phyloP scores from a whole-genome alignment of 2,888 invertebrate species.

The Lithophane semibrunnea region DNA sequence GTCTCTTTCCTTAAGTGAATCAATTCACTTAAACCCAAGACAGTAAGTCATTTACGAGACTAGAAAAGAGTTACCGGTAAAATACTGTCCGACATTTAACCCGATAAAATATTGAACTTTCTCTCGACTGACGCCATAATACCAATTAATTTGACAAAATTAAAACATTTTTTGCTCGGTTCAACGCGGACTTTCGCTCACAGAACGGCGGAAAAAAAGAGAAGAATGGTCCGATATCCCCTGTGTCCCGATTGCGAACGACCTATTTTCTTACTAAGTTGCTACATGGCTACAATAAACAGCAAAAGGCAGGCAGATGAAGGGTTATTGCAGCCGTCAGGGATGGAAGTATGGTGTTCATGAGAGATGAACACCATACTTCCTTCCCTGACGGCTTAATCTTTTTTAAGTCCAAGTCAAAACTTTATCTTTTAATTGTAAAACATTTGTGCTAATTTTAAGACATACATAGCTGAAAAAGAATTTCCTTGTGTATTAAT shows the following conservation, averaged over 20 bases:
- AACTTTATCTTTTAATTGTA: neutral
- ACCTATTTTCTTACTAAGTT: conserved; percentile 13
- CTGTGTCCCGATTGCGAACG: neutral
- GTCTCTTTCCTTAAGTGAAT: conserved; percentile 17
- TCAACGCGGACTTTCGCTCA: neutral
- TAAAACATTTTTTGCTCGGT: conserved; percentile 9
- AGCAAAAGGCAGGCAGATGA: neutral
- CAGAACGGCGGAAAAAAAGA: neutral
- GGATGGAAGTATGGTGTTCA: neutral
- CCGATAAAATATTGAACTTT: conserved; percentile 33
- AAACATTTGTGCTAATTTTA: neutral
- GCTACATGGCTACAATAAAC: conserved; percentile 14
- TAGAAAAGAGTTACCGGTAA: conserved; percentile 23
- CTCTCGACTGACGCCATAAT: conserved; percentile 9
- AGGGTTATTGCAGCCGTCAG: neutral
- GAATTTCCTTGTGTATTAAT: neutral
- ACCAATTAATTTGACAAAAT: conserved; percentile 25
- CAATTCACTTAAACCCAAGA: conserved; percentile 12
- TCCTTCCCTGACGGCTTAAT: no score
- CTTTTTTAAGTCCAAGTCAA: neutral
- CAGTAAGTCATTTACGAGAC: conserved; percentile 10
- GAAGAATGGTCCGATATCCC: neutral
- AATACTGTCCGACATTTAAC: conserved; percentile 21
- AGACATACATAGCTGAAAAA: neutral
- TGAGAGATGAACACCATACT: no score